Evolutionary conservation across 2,888 invertebrate genomes (phyloP).

Genomic region (Polyploca ridens): DNA sequence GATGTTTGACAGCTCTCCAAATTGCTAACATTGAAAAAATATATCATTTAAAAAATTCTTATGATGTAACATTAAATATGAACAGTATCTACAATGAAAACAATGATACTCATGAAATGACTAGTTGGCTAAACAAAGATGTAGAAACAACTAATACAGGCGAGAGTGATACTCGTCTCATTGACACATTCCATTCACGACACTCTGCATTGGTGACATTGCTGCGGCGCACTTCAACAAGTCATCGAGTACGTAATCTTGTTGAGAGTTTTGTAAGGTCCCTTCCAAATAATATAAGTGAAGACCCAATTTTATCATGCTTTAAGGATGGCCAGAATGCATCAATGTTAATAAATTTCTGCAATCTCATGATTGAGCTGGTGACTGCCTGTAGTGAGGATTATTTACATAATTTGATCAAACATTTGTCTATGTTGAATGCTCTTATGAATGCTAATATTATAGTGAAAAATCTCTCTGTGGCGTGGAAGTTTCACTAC

Average conservation of each 20-base stretch:
- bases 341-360: slow-evolving; percentile 58
- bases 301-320: slow-evolving; percentile 42
- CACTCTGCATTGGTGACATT: slow-evolving; percentile 52
- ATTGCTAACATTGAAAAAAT: slow-evolving; percentile 63
- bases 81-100: slow-evolving; percentile 65
- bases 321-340: slow-evolving; percentile 66
- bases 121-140: slow-evolving; percentile 46
- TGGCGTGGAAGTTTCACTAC: slow-evolving; percentile 77
- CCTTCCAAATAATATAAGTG: slow-evolving; percentile 22
- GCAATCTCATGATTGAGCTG: slow-evolving; percentile 62
- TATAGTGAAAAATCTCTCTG: slow-evolving; percentile 68
- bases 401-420: slow-evolving; percentile 61
- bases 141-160: slow-evolving; percentile 37
- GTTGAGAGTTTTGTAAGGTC: slow-evolving; percentile 61
- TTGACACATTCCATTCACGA: slow-evolving; percentile 48
- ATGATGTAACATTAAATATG: slow-evolving; percentile 53
- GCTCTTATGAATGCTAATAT: slow-evolving; percentile 64
- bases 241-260: slow-evolving; percentile 57
- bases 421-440: slow-evolving; percentile 60
- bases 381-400: slow-evolving; percentile 65
- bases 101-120: slow-evolving; percentile 44
- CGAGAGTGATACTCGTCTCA: slow-evolving; percentile 55
- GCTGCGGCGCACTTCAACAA: slow-evolving; percentile 63
- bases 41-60: slow-evolving; percentile 74
- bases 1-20: slow-evolving; percentile 54